Evolutionary conservation across 2,113 vertebrate species (phyloP).

Genomic region (Ivindomyrus marchei): DNA sequence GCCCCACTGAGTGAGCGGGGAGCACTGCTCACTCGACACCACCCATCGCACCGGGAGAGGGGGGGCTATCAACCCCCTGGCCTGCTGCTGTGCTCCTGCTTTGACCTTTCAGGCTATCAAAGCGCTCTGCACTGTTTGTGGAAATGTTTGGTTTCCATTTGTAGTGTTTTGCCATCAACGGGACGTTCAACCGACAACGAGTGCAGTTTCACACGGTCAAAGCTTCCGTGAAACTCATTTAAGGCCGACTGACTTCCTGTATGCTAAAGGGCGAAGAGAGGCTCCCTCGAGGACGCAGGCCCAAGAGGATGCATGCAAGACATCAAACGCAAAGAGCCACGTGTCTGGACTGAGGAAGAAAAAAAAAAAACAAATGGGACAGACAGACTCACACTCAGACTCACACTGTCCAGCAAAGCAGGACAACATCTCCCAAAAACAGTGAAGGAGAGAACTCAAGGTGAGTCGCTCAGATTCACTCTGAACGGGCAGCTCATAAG

Average conservation of each 20-base stretch:
- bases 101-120: background rate
- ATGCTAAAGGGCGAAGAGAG: background rate
- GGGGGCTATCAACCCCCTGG: background rate
- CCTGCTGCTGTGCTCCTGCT: background rate
- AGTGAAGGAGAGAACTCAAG: background rate
- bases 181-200: slow-evolving; percentile 35
- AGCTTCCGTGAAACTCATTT: slow-evolving; percentile 5
- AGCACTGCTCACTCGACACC: background rate
- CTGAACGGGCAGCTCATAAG: background rate
- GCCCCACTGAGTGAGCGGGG: background rate
- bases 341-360: background rate
- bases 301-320: background rate
- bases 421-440: background rate
- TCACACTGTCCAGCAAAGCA: no score
- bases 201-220: background rate
- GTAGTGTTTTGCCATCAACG: slow-evolving; percentile 52
- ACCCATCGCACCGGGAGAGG: background rate
- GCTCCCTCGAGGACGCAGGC: background rate
- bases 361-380: background rate
- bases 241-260: background rate
- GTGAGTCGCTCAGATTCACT: background rate
- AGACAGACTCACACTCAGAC: background rate
- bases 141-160: slow-evolving; percentile 16
- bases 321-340: background rate
- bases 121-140: background rate